These are phyloP conservation scores for Augiades crinisus DNA, from an alignment of 2,888 invertebrate species.

Conservation along the genomic window DNA sequence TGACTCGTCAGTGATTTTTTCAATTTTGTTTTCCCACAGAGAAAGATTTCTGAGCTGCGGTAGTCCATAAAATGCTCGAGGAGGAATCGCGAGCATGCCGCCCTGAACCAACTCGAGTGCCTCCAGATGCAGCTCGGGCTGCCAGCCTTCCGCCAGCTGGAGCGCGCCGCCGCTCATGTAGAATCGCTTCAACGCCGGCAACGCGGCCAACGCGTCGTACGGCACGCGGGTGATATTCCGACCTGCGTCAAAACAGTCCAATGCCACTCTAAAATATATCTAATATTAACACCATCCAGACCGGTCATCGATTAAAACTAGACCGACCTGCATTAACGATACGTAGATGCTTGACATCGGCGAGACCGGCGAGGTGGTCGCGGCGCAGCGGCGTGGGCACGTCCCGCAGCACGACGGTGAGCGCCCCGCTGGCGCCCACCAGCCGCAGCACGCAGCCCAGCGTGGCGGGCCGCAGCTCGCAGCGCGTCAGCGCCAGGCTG, in stretches of 20 bases:
- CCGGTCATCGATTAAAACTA: no score
- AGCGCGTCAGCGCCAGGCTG: not conserved
- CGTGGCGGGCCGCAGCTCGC: not conserved
- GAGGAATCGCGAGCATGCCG: conserved; percentile 8
- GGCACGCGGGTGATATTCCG: conserved; percentile 25
- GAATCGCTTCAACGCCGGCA: conserved; percentile 26
- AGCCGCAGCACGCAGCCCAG: not conserved
- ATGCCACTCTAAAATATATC: not conserved
- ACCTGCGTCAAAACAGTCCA: conserved; percentile 44
- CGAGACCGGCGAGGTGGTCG: conserved; percentile 83
- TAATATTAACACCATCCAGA: no score
- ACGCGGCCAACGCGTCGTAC: conserved; percentile 23
- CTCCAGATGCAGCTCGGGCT: conserved; percentile 18
- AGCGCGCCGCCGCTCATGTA: conserved; percentile 23
- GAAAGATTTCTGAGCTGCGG: conserved; percentile 30
- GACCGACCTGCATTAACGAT: conserved; percentile 92
- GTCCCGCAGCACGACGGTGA: conserved; percentile 70
- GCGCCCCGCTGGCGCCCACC: conserved; percentile 1
- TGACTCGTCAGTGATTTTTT: conserved; percentile 36
- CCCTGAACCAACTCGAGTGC: conserved; percentile 29
- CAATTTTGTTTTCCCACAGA: conserved; percentile 30
- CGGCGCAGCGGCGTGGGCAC: conserved; percentile 33
- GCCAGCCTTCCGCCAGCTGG: conserved; percentile 19
- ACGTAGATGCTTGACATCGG: conserved; percentile 89
- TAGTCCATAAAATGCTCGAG: conserved; percentile 36